Evolutionary conservation across 1,140 invertebrate species (phyloP), one percentile per base, ranked within the genome.

Genomic region (Megalonaias nervosa): DNA sequence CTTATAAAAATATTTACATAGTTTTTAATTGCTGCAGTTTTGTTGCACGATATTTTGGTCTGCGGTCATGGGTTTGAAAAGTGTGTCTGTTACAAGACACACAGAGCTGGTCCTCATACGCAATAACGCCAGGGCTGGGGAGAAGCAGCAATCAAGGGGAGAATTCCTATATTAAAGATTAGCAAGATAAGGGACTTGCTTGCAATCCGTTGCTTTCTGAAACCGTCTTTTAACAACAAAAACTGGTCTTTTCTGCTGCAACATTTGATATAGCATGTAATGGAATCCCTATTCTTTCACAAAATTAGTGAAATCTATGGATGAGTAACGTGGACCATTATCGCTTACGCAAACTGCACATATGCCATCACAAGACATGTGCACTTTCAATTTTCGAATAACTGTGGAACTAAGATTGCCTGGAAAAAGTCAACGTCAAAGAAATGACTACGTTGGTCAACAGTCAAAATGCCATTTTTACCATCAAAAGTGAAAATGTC

Each of bases 301-400:
- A 65, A 73, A 73, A 21, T 38, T 55, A 9, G 13, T 5, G 58
- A 73, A 73, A 5, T 64, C 62, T 15, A 21, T 26, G 16, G 69
- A 60, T 26, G 14, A 60, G 21, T 48, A 71, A n/a, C 64, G 71
- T 56, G 71, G 71, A 4, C 71, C 71, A 64, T 72, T 72, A 56
- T 72, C 71, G n/a, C 71, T 72, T 55, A 26, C 56, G 1, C 55
- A 21, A 5, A 19, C 21, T n/a, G 55, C 61, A 13, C 55, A 3
- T 59, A 58, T 55, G 38, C 71, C 61, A 65, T 55, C 56, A 13
- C 62, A 21, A 16, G 70, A n/a, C 0, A 71, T 48, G 4, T 11
- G 23, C 17, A 23, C 2, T 67, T 55, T 74, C 1, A 73, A 19
- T 16, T 73, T 62, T 21, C 64, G 56, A 17, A 74, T 58, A 23